These are phyloP conservation scores for Atrichornis clamosus DNA, from an alignment of 2,113 vertebrate species.

Conservation along the genomic window DNA sequence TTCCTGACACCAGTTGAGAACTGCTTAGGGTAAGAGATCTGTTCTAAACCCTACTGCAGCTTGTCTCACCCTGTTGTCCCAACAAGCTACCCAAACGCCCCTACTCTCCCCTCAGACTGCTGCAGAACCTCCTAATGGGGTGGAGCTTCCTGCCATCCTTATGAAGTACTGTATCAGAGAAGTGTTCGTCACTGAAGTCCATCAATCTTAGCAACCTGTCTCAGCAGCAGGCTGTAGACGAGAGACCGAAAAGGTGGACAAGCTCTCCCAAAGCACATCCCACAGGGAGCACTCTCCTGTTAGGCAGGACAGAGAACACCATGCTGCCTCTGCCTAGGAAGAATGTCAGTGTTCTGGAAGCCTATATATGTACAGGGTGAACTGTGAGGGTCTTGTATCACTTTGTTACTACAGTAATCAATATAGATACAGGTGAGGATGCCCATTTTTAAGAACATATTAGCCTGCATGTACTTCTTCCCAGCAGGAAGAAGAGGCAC, in stretches of 20 bases:
- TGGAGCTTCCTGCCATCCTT: background rate
- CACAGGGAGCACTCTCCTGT: background rate
- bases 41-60: background rate
- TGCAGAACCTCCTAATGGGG: background rate
- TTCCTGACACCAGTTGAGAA: rapidly evolving
- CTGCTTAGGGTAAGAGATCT: background rate
- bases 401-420: background rate
- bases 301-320: rapidly evolving
- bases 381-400: background rate
- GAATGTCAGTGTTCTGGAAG: background rate
- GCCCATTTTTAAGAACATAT: background rate
- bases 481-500: background rate
- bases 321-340: background rate
- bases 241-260: background rate
- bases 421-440: background rate
- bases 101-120: background rate
- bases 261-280: background rate
- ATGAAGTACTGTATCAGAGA: background rate
- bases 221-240: background rate
- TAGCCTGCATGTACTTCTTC: background rate
- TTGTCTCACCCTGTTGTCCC: background rate
- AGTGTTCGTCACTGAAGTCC: background rate
- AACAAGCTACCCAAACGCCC: background rate
- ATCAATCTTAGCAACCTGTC: background rate
- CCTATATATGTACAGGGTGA: background rate